Conservation (phyloP, 2,113 vertebrate genomes). For the Brachyhypopomus occidentalis region DNA sequence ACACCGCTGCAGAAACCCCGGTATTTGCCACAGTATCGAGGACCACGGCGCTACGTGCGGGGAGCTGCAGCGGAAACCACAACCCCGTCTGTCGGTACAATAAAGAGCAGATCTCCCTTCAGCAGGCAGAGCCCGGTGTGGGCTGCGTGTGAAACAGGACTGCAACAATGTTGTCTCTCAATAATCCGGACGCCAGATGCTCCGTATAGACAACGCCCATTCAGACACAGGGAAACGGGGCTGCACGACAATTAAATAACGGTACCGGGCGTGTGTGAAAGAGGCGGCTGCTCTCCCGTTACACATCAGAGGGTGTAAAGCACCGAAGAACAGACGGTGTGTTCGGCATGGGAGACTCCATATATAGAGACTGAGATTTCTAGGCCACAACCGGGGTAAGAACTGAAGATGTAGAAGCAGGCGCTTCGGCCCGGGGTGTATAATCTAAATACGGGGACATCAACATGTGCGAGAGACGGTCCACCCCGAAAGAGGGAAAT, state of each 20-base stretch:
- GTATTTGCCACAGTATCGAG: not conserved
- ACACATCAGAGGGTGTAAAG: not conserved
- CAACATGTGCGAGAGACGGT: not conserved
- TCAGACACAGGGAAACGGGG: constrained; percentile 59
- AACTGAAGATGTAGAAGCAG: not conserved
- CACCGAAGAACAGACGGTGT: not conserved
- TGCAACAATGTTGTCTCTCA: not conserved
- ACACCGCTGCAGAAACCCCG: not conserved
- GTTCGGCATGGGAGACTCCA: not conserved
- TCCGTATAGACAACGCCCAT: constrained; percentile 70
- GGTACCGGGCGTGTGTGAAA: constrained; percentile 58
- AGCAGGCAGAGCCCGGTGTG: not conserved
- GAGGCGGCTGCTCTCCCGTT: constrained; percentile 18
- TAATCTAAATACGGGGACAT: not conserved
- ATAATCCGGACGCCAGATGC: constrained; percentile 23
- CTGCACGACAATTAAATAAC: constrained; percentile 62
- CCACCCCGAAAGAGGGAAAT: not conserved
- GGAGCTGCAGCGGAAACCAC: not conserved
- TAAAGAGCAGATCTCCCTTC: not conserved
- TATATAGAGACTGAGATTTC: not conserved
- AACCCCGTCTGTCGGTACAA: too few species aligned
- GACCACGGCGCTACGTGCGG: not conserved
- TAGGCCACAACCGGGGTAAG: not conserved
- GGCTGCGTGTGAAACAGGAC: not conserved
- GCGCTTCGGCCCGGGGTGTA: not conserved